These are phyloP conservation scores for Perca fluviatilis DNA, from an alignment of 2,113 vertebrate species.

Conservation along the genomic window DNA sequence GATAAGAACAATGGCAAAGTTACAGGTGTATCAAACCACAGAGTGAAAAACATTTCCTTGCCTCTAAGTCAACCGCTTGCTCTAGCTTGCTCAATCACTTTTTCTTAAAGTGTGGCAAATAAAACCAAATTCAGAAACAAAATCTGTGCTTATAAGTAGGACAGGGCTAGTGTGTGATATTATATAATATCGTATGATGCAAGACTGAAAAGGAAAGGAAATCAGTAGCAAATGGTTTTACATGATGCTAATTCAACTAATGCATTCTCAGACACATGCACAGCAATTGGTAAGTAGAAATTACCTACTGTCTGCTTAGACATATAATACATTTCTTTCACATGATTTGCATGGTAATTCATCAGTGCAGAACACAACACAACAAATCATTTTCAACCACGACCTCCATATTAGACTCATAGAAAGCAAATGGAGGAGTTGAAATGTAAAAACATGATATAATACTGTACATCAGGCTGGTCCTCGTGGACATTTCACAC, in stretches of 20 bases:
- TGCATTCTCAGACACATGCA: not conserved
- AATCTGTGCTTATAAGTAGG: constrained; percentile 21
- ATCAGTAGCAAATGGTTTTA: not conserved
- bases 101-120: constrained; percentile 73
- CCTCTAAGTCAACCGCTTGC: constrained; percentile 64
- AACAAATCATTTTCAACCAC: not conserved
- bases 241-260: not conserved
- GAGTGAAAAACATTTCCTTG: constrained; percentile 83
- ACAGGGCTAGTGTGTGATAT: not conserved
- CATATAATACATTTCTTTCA: not conserved
- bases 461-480: not conserved
- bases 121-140: constrained; percentile 32
- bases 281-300: not conserved
- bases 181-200: constrained; percentile 1
- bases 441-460: not conserved
- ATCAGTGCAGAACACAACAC: not conserved
- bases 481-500: not conserved
- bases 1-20: constrained; percentile 81
- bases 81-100: constrained; percentile 72
- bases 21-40: constrained; percentile 89
- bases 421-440: not conserved
- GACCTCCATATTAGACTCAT: not conserved
- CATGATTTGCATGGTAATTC: not conserved
- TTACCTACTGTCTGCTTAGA: not conserved
- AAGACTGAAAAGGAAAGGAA: not conserved